A percentile compares a stretch with the other conserved stretches of the same genome.
Evolutionary conservation across 2,113 vertebrate species (phyloP).

Genomic region (Carassius carassius): DNA sequence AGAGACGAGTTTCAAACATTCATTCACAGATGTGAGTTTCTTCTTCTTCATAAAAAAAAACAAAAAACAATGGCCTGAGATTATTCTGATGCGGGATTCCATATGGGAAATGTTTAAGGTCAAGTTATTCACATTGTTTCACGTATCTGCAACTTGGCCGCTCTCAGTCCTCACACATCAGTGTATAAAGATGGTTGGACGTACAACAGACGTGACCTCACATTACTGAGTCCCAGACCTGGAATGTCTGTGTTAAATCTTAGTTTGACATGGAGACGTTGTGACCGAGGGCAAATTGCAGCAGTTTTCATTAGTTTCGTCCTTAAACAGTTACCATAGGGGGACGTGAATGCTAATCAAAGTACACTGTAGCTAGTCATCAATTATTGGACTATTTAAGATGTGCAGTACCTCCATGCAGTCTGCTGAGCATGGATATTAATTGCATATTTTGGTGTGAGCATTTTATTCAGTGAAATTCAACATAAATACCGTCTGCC

Average conservation of each 20-base stretch:
- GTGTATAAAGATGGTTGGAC: background rate
- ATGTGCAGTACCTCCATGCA: background rate
- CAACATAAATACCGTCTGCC: conserved; percentile 21
- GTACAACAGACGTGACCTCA: conserved; percentile 3
- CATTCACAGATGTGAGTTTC: background rate
- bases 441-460: conserved; percentile 31
- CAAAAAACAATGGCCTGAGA: background rate
- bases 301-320: background rate
- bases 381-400: background rate
- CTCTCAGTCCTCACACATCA: background rate
- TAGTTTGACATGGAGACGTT: background rate
- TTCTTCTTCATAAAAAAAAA: background rate
- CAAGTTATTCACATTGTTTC: background rate
- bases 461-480: conserved; percentile 12
- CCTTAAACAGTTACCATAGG: background rate
- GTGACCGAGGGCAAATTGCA: background rate
- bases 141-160: background rate
- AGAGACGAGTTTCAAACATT: background rate
- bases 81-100: background rate
- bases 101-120: conserved; percentile 7
- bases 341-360: background rate
- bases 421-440: conserved; percentile 16
- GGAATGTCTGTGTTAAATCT: conserved; percentile 13
- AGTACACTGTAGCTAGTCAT: background rate
- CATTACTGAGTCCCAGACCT: background rate